These are phyloP conservation scores for Procambarus clarkii DNA, from an alignment of 1,140 invertebrate species.

Conservation along the genomic window DNA sequence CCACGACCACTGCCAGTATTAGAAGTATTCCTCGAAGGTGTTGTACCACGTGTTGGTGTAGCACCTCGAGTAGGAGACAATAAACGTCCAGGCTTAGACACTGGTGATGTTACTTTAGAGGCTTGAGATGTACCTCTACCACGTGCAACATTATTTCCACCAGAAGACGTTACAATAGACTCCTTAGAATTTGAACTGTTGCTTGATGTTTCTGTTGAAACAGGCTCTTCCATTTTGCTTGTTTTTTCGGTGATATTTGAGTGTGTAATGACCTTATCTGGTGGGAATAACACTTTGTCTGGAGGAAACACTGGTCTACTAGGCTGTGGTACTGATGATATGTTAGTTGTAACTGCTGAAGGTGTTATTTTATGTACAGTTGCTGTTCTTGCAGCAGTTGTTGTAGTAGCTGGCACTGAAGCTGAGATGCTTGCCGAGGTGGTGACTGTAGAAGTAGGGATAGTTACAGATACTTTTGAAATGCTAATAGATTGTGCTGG, in stretches of 20 bases:
- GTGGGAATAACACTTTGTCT: conserved; percentile 67
- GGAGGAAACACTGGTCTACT: conserved; percentile 70
- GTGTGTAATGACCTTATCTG: conserved; percentile 49
- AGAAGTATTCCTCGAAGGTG: conserved; percentile 23
- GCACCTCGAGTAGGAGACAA: conserved; percentile 9
- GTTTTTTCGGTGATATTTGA: conserved; percentile 12
- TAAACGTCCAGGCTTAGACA: conserved; percentile 44
- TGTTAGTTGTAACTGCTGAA: conserved; percentile 27
- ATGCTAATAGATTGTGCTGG: conserved; percentile 34
- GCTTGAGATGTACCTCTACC: conserved; percentile 42
- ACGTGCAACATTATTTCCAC: conserved; percentile 18
- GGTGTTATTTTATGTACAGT: conserved; percentile 23
- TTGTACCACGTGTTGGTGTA: conserved; percentile 24
- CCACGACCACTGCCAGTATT: conserved; percentile 1
- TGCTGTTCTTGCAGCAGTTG: conserved; percentile 22
- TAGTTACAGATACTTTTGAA: conserved; percentile 22
- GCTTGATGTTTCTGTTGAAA: background rate
- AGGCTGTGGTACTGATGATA: conserved; percentile 8
- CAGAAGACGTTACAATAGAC: conserved; percentile 30
- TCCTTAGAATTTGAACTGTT: background rate
- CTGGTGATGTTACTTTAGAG: conserved; percentile 42
- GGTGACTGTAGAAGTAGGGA: conserved; percentile 12
- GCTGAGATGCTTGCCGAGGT: conserved; percentile 13
- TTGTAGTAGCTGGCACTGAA: background rate
- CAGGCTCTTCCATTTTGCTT: background rate